phyloP scores from a whole-genome alignment of 1,140 invertebrate genomes.

The Drosophila pachea region DNA sequence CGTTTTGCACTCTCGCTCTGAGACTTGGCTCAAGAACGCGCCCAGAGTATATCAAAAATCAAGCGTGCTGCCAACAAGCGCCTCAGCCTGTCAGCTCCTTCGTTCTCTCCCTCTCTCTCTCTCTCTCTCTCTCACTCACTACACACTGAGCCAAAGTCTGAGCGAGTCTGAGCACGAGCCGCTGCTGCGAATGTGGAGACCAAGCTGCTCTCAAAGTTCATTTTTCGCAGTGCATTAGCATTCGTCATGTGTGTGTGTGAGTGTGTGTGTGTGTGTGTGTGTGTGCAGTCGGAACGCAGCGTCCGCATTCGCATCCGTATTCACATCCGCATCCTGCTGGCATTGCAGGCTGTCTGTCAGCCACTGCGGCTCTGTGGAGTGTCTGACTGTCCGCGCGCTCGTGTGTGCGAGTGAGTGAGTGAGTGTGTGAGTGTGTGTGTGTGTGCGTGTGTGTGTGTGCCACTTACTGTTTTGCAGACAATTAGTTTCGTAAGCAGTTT shows the following conservation, averaged over 20 bases:
- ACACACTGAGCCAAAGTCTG: neutral
- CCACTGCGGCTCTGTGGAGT: neutral
- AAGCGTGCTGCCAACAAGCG: neutral
- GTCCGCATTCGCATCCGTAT: conserved; percentile 15
- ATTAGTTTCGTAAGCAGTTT: conserved; percentile 58
- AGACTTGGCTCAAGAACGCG: neutral
- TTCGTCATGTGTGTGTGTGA: conserved; percentile 11
- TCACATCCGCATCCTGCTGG: conserved; percentile 18
- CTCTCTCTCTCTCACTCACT: no score
- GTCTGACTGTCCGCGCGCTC: neutral
- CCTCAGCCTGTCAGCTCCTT: neutral
- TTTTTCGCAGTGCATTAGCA: conserved; percentile 9
- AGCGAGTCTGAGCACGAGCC: no score
- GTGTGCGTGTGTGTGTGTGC: conserved; percentile 11
- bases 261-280: neutral
- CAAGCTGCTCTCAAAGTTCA: no score
- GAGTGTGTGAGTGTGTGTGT: neutral
- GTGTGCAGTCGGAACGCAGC: neutral
- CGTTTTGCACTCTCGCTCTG: neutral
- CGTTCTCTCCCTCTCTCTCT: neutral
- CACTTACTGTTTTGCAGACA: conserved; percentile 42
- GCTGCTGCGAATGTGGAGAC: neutral
- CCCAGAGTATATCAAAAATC: conserved; percentile 14
- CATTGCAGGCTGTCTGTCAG: conserved; percentile 15
- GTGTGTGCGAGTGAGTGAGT: neutral